phyloP scores from a whole-genome alignment of 2,113 vertebrate genomes.

The Apteryx mantelli region DNA sequence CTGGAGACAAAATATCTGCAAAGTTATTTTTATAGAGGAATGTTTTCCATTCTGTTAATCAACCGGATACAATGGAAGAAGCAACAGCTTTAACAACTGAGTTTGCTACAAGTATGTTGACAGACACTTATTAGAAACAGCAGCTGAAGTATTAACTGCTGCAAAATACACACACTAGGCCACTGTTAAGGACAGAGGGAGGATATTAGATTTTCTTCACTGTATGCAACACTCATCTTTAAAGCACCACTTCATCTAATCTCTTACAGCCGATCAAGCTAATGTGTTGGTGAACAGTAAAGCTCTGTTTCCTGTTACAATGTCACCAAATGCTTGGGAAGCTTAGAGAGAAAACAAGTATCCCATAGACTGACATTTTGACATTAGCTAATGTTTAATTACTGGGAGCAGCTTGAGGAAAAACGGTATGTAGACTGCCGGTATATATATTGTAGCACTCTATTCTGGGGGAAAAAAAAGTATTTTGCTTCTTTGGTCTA shows the following conservation, averaged over 20 bases:
- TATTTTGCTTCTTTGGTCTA: background rate
- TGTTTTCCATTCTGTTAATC: background rate
- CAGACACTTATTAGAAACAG: background rate
- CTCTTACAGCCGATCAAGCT: background rate
- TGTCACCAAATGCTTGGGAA: background rate
- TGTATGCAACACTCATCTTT: background rate
- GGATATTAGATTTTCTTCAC: background rate
- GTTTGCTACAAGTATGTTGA: background rate
- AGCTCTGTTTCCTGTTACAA: background rate
- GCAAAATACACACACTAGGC: background rate
- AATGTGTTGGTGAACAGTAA: background rate
- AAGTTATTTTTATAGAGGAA: background rate
- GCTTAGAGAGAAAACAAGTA: background rate
- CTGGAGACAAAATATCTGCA: background rate
- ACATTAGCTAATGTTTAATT: background rate
- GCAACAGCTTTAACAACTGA: background rate
- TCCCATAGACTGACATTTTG: background rate
- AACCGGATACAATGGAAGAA: background rate
- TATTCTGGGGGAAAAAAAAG: background rate
- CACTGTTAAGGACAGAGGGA: background rate
- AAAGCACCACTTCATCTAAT: background rate
- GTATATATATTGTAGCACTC: background rate
- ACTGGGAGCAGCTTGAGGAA: background rate
- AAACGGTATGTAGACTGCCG: background rate
- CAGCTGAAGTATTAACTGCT: background rate